These are phyloP conservation scores for Oryzias celebensis DNA, from an alignment of 2,113 vertebrate species.

Conservation along the genomic window DNA sequence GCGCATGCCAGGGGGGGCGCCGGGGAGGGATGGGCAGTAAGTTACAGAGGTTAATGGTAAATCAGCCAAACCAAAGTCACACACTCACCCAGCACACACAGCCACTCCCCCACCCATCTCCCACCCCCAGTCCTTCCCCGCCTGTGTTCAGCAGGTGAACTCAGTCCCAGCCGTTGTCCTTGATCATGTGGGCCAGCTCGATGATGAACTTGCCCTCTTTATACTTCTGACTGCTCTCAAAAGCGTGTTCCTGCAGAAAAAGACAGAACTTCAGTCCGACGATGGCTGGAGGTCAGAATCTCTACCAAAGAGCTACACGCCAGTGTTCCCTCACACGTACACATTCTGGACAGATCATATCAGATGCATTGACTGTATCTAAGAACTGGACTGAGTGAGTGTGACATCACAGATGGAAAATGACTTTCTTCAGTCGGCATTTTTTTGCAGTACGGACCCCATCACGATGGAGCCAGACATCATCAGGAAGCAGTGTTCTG, in stretches of 20 bases:
- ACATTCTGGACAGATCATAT: too few species aligned
- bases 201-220: constrained; percentile 99
- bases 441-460: too few species aligned
- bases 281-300: background rate
- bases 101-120: constrained; percentile 15
- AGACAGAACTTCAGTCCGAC: constrained; percentile 22
- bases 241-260: constrained; percentile 90
- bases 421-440: too few species aligned
- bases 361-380: too few species aligned
- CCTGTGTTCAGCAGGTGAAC: background rate
- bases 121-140: constrained; percentile 17
- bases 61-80: constrained; percentile 79
- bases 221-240: constrained; percentile 99
- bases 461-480: too few species aligned
- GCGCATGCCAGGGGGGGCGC: constrained; percentile 41
- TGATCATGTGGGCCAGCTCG: constrained; percentile 99
- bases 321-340: too few species aligned
- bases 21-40: constrained; percentile 60
- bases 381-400: too few species aligned
- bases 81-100: constrained; percentile 68
- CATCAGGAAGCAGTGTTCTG: too few species aligned
- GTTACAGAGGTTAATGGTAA: constrained; percentile 76
- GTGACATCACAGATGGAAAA: too few species aligned
- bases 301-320: too few species aligned
- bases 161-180: constrained; percentile 99